Conservation (phyloP, 2,888 invertebrate genomes). For the Coelinius sp. region DNA sequence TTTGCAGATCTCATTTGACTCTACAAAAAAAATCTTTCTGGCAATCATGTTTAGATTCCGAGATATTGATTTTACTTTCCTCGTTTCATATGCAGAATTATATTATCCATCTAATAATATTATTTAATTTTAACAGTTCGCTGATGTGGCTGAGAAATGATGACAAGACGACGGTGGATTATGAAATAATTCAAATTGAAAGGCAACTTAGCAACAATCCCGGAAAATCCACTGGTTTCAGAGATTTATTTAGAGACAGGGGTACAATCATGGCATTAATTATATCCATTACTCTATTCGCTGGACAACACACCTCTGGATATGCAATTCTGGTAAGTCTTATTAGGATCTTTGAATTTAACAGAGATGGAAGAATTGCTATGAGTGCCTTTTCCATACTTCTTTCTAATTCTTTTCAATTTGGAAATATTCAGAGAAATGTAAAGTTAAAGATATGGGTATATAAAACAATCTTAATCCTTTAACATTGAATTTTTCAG, state of each 20-base stretch:
- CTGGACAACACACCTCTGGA: background rate
- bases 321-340: background rate
- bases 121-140: conserved; percentile 25
- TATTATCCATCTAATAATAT: background rate
- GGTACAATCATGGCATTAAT: background rate
- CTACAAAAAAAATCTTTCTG: no score
- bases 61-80: no score
- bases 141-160: conserved; percentile 57
- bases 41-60: no score
- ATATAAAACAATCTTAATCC: no score
- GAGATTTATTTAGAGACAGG: conserved; percentile 64
- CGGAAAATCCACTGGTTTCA: conserved; percentile 50
- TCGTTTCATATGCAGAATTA: no score
- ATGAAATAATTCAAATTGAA: conserved; percentile 56
- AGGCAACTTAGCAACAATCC: conserved; percentile 51
- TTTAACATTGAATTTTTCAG: conserved; percentile 32
- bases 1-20: no score
- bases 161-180: conserved; percentile 55
- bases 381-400: no score
- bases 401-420: no score
- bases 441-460: no score
- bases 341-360: background rate
- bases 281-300: background rate
- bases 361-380: no score
- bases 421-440: no score